phyloP scores from a whole-genome alignment of 2,797 vertebrate species.

The Bradypus variegatus region DNA sequence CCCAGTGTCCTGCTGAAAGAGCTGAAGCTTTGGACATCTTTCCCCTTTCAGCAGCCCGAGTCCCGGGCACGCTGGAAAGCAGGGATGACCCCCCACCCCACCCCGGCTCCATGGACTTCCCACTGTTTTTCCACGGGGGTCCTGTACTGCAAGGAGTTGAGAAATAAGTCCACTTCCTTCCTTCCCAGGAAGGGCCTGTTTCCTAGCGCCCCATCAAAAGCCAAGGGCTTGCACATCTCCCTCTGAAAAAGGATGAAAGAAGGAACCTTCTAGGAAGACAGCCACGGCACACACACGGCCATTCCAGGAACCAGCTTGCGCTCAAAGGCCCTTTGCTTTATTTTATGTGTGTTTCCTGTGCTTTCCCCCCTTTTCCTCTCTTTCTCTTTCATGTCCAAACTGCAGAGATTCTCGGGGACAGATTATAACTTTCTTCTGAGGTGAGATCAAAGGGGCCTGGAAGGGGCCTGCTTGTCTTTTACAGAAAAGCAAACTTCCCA shows the following conservation, averaged over 20 bases:
- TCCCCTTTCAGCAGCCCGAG: neutral
- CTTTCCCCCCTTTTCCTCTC: slow-evolving; percentile 57
- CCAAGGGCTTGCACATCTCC: slow-evolving; percentile 21
- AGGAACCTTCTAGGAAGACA: neutral
- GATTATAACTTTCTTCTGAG: slow-evolving; percentile 61
- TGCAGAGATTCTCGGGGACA: slow-evolving; percentile 59
- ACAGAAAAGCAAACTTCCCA: slow-evolving; percentile 53
- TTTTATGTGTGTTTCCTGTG: slow-evolving; percentile 63
- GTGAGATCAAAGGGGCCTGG: slow-evolving; percentile 72
- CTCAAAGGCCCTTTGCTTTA: slow-evolving; percentile 64
- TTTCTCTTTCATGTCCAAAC: slow-evolving; percentile 66
- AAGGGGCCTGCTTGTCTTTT: slow-evolving; percentile 45
- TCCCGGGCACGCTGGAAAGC: neutral
- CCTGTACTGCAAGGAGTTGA: neutral
- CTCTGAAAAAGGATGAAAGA: neutral
- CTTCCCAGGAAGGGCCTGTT: neutral
- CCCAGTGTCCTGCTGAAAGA: neutral
- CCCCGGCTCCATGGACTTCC: neutral
- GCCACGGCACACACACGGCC: neutral
- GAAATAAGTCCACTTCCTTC: slow-evolving; percentile 36
- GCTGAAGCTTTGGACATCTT: neutral
- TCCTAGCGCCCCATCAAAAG: slow-evolving; percentile 54
- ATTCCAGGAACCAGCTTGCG: slow-evolving; percentile 29
- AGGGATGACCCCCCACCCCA: accelerated
- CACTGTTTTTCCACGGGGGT: neutral